phyloP scores from a whole-genome alignment of 2,113 vertebrate species.

The Cynocephalus volans region DNA sequence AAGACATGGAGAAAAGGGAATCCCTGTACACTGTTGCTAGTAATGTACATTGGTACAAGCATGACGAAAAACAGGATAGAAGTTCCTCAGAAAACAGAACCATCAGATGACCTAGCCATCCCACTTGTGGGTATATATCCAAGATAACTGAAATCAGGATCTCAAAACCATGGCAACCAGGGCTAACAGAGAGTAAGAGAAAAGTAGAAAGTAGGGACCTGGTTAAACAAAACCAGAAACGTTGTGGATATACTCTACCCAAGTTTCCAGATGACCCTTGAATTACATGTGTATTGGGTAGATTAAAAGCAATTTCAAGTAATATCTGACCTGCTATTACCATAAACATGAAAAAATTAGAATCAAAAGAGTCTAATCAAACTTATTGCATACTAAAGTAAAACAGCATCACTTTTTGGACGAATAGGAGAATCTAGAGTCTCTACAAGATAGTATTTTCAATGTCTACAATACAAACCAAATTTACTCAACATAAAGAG shows the following conservation, averaged over 20 bases:
- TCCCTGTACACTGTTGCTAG: neutral
- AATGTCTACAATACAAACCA: neutral
- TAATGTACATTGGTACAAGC: neutral
- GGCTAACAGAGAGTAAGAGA: neutral
- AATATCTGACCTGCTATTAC: neutral
- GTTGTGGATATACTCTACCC: neutral
- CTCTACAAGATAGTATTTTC: neutral
- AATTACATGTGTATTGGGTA: neutral
- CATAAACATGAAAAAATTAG: neutral
- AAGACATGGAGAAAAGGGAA: neutral
- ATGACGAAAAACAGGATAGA: neutral
- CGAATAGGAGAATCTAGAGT: neutral
- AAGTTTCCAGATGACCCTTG: neutral
- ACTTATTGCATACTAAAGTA: neutral
- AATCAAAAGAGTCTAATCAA: neutral
- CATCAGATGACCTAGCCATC: neutral
- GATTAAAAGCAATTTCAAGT: neutral
- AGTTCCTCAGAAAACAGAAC: neutral
- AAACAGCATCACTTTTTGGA: neutral
- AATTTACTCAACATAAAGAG: neutral
- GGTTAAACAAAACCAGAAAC: neutral
- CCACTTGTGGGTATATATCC: neutral
- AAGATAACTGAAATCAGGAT: neutral
- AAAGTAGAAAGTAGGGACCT: neutral
- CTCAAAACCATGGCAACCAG: neutral